phyloP scores from a whole-genome alignment of 2,888 invertebrate genomes.

The Limnephilus rhombicus region DNA sequence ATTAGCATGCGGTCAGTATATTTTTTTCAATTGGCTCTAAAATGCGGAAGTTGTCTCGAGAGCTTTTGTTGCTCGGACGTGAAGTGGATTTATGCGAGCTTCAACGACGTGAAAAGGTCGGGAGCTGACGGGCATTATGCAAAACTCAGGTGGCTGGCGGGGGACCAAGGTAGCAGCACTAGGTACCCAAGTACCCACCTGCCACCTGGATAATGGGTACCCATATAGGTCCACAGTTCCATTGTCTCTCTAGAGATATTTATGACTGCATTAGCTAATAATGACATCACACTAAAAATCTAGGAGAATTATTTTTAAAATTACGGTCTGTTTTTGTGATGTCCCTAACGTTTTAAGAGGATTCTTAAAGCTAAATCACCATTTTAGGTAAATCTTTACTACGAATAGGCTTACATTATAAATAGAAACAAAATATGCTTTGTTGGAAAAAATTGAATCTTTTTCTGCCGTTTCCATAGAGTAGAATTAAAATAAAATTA shows the following conservation, averaged over 20 bases:
- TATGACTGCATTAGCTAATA: slow-evolving; percentile 3
- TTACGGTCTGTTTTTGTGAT: not conserved
- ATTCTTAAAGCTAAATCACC: no score
- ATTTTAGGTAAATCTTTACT: no score
- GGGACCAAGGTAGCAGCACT: not conserved
- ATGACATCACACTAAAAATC: slow-evolving; percentile 15
- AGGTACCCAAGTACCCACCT: not conserved
- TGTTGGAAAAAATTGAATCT: no score
- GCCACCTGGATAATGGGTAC: not conserved
- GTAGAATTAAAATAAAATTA: no score
- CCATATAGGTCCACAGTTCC: not conserved
- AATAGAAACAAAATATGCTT: no score
- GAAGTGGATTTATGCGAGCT: slow-evolving; percentile 33
- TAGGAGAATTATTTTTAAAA: not conserved
- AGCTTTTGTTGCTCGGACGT: slow-evolving; percentile 26
- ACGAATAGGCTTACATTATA: no score
- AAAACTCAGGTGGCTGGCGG: slow-evolving; percentile 32
- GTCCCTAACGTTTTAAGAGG: not conserved
- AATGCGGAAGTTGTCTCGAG: slow-evolving; percentile 35
- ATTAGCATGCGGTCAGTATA: slow-evolving; percentile 3
- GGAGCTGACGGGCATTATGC: slow-evolving; percentile 45
- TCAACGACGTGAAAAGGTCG: slow-evolving; percentile 20
- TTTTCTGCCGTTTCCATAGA: no score
- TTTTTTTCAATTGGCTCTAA: slow-evolving; percentile 14
- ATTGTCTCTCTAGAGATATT: slow-evolving; percentile 21